phyloP scores from a whole-genome alignment of 2,797 vertebrate species.

The Antrozous pallidus region DNA sequence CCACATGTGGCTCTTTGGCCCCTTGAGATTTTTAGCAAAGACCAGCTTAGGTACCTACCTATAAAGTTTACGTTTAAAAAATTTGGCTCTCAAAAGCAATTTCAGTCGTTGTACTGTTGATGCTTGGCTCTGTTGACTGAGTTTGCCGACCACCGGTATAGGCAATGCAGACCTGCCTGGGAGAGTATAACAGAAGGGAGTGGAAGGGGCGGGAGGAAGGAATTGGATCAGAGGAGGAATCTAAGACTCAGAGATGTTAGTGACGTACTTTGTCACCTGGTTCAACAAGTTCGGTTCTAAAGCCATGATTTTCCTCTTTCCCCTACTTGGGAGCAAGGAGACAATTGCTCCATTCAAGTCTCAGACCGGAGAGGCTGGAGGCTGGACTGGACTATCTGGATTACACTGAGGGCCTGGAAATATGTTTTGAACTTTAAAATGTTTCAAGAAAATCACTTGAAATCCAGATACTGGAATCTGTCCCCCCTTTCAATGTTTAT shows the following conservation, averaged over 20 bases:
- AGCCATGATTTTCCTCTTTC: neutral
- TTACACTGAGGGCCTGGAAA: neutral
- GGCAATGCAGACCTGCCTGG: neutral
- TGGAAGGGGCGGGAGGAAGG: neutral
- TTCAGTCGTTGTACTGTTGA: too few relatives aligned
- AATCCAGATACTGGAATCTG: neutral
- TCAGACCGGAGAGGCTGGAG: neutral
- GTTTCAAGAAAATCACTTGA: neutral
- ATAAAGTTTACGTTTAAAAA: too few relatives aligned
- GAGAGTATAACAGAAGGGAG: neutral
- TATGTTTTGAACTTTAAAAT: neutral
- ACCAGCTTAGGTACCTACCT: too few relatives aligned
- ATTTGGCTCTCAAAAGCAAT: too few relatives aligned
- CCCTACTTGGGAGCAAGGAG: neutral
- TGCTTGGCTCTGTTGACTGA: too few relatives aligned
- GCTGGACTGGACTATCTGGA: neutral
- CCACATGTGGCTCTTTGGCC: too few relatives aligned
- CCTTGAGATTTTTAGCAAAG: too few relatives aligned
- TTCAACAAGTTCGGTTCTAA: neutral
- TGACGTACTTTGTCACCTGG: neutral
- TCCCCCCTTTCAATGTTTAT: neutral
- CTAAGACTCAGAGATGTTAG: neutral
- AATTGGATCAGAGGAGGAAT: neutral
- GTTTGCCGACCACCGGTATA: too few relatives aligned
- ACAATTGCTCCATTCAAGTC: neutral